Evolutionary conservation across 1,140 invertebrate genomes (phyloP).

Genomic region (Phenacoccus solenopsis): DNA sequence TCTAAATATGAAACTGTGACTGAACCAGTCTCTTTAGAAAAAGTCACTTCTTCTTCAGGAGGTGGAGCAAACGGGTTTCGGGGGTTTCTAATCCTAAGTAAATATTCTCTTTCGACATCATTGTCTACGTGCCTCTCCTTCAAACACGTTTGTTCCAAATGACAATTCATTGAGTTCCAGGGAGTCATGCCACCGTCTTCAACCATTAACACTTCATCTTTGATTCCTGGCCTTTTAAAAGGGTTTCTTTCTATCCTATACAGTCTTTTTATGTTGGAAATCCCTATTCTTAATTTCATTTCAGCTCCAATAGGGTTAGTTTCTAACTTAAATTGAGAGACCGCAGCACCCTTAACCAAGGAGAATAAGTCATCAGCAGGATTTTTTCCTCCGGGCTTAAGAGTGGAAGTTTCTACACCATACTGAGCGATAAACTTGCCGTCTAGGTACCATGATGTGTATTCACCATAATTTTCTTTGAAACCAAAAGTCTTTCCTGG

Average conservation of each 20-base stretch:
- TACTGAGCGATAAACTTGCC: not conserved
- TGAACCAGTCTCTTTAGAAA: too few species aligned
- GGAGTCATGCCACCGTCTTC: not conserved
- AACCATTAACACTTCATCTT: not conserved
- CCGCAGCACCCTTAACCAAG: not conserved
- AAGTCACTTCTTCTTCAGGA: too few species aligned
- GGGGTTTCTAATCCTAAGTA: not conserved
- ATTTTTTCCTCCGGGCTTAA: not conserved
- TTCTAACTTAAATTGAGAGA: not conserved
- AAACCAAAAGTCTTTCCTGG: not conserved
- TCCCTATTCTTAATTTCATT: not conserved
- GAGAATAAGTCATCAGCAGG: not conserved
- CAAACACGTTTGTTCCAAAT: not conserved
- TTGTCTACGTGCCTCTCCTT: not conserved
- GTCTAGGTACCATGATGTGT: conserved; percentile 3
- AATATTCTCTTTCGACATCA: not conserved
- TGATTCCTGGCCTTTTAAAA: not conserved
- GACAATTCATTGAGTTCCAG: conserved; percentile 9
- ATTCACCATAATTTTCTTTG: not conserved
- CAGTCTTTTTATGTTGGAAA: not conserved
- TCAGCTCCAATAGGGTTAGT: not conserved
- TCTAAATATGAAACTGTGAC: too few species aligned
- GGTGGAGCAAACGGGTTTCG: not conserved
- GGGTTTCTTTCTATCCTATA: not conserved
- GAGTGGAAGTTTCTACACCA: not conserved